Base-by-base conservation (phyloP, 2,113 vertebrate genomes). In the Ellobius talpinus region DNA sequence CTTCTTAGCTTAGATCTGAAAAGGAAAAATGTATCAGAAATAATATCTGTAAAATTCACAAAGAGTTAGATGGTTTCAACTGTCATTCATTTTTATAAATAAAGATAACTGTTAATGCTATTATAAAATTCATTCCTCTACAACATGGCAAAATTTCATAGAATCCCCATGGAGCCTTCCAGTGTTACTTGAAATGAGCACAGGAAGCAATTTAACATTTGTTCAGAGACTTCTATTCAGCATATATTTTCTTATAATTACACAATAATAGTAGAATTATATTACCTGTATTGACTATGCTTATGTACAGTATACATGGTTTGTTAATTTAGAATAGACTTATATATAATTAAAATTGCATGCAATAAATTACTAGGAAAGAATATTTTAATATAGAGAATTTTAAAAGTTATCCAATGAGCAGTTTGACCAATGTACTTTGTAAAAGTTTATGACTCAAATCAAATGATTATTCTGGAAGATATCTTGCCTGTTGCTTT, bases 81-180 rank as follows among this genome's bases (percentile, higher is more conserved):
- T 36, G 10, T 96, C 93, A 42, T 74, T 95, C 31, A 6, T 87
- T 93, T 50, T 92, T 87, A 39, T 79, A 95, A 91, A 91, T 87
- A 95, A 97, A 93, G 42, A 92, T 36, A 45, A 2, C 11, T 76
- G 45, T n/a, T 87, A 90, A 90, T 86, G 50, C 0, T 58, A 88
- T 96, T 97, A 87, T 96, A 93, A 92, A 90, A 88, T 95, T 52
- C 58, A 95, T 95, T 87, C 33, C 12, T 92, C 19, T 76, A 24
- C 24, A 65, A 95, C 87, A 87, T 93, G 74, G 39, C 26, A 86
- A 52, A 82, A 81, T 87, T 76, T 73, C 55, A 45, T 76, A 47
- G 68, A 93, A 36, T 92, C 45, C 68, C 42, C 26, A 3, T 45
- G 65, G 79, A 93, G 10, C 9, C 26, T n/a, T 26, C 47, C 42